Evolutionary conservation across 2,113 vertebrate genomes (phyloP), one percentile per base, ranked within the genome.

Genomic region (Lynx canadensis): DNA sequence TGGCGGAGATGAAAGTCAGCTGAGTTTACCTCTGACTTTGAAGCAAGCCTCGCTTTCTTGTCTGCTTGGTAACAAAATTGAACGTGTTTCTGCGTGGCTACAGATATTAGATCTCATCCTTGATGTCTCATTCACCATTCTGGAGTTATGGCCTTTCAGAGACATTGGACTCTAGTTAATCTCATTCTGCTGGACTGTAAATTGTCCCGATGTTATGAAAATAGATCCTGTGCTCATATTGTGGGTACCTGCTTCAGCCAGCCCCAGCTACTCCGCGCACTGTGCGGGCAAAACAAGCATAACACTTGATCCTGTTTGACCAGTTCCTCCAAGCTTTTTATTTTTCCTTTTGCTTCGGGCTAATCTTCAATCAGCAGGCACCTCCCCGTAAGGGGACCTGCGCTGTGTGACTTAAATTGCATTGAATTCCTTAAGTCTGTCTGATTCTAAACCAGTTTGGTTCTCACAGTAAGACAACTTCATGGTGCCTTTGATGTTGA

Each of bases 281-380:
- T 4, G 14, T 1, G 19, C 8, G 21, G 21, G 73, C 91, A 57
- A 50, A 80, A 29, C 65, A 91, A 87, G 27, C 1, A 0, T 1
- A 57, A n/a, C 6, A 1, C 65, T 95, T 84, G 92, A 52, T 95
- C 97, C 87, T 13, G 94, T 76, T 95, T 65, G 97, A 98, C 98
- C 96, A 95, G 98, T 98, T 98, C 97, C 68, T 95, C 97, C 41
- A 55, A 12, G 4, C 33, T 69, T 95, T 89, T 83, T 78, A 12
- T 38, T 92, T 90, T 92, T 79, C 52, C 65, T 45, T 94, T 83
- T 85, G 74, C 91, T 92, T 9, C 14, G 27, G 78, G 95, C 97
- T 98, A 97, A 97, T 98, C 94, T 94, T 81, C 96, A 96, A 83
- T 96, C 92, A 95, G 82, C 76, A 98, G 97, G 79, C 0, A 1